Evolutionary conservation across 2,113 vertebrate genomes (phyloP), one percentile per base, ranked within the genome.

Genomic region (Cephalopholis sonnerati): DNA sequence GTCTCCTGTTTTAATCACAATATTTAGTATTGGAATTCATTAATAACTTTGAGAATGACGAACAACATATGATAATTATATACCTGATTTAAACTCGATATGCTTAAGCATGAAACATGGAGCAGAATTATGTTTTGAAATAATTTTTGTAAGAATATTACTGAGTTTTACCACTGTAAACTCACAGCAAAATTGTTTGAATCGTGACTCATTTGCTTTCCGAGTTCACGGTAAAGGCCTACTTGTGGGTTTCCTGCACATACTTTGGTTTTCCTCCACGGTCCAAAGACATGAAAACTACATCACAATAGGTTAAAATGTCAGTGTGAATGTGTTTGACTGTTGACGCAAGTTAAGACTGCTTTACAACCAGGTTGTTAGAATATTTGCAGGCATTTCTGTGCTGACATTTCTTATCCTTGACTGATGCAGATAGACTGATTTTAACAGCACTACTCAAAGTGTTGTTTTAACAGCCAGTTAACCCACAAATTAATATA

Each of bases 1-100:
- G 10, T 20, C 16, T 18, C 51, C 12, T 48, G 66, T 65, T 81
- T 84, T 51, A 57, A 78, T 81, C 36, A 7, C 13, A 66, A 65
- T 75, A 62, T 82, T 55, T 36, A 24, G 32, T 15, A 3, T 41
- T 46, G 27, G 24, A 41, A 64, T 53, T 32, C 41, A 57, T 50
- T 62, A 61, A 83, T 70, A 54, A 71, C 29, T 50, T 20, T 53
- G 25, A 68, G 4, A 13, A 9, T 81, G 17, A 77, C 50, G 61
- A 59, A 58, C 39, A 11, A 32, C 2, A 7, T n/a, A 2, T 57
- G 2, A 41, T 65, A 18, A 70, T 36, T 16, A 59, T 48, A 46
- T 4, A 29, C 5, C 3, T 36, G 15, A 65, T 54, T 12, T 25
- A 29, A 13, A 29, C 9, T 15, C 20, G 3, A 18, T n/a, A 8